Evolutionary conservation across 2,113 vertebrate genomes (phyloP).

Genomic region (Aegotheles bennettii): DNA sequence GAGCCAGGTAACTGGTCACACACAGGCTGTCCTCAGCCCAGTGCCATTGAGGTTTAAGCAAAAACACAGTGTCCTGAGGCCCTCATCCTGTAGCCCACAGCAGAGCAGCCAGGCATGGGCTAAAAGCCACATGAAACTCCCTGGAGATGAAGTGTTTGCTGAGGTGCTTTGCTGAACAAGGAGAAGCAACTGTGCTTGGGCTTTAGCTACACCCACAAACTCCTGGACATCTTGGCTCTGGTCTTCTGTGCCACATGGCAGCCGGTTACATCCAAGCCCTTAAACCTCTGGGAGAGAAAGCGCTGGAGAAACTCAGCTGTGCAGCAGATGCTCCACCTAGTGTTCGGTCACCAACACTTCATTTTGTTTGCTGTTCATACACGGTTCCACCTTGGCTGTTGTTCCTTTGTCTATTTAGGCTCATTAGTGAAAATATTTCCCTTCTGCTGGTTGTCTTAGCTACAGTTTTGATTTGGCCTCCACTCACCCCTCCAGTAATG

Average conservation of each 20-base stretch:
- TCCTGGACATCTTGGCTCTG: background rate
- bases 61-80: background rate
- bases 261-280: background rate
- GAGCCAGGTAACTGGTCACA: background rate
- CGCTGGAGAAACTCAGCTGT: background rate
- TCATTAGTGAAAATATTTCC: background rate
- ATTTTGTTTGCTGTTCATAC: background rate
- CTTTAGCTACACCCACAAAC: background rate
- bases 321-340: conserved; percentile 60
- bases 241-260: conserved; percentile 26
- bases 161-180: conserved; percentile 3
- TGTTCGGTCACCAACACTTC: background rate
- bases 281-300: background rate
- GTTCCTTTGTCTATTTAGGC: background rate
- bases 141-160: background rate
- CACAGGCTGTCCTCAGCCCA: background rate
- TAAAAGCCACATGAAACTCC: background rate
- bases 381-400: background rate
- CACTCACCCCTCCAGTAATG: background rate
- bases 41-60: background rate
- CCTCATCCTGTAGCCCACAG: background rate
- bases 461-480: background rate
- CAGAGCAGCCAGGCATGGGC: background rate
- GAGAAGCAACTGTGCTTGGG: background rate
- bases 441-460: background rate